These are phyloP conservation scores for Hedya salicella DNA, from an alignment of 2,888 invertebrate species.

Conservation along the genomic window DNA sequence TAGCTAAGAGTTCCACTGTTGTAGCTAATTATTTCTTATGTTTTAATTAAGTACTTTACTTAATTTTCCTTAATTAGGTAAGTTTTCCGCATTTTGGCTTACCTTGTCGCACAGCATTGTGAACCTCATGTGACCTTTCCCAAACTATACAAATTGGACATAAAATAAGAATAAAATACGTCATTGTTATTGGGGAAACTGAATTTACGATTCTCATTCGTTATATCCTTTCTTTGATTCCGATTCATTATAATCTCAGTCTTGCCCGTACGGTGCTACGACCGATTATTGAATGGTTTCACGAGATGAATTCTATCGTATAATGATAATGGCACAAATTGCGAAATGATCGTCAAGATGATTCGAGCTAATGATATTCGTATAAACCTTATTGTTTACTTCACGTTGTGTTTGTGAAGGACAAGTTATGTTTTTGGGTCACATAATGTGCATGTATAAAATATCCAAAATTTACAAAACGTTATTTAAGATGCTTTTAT, in stretches of 20 bases:
- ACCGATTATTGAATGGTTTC: not conserved
- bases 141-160: conserved; percentile 8
- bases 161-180: conserved; percentile 9
- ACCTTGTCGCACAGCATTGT: conserved; percentile 19
- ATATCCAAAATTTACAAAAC: too few species aligned
- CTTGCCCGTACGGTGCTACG: not conserved
- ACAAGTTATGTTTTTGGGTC: conserved; percentile 1
- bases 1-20: too few species aligned
- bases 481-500: too few species aligned
- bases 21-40: not conserved
- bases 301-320: conserved; percentile 9
- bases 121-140: conserved; percentile 8
- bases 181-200: conserved; percentile 13
- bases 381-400: conserved; percentile 27
- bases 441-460: not conserved
- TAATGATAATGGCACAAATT: conserved; percentile 25
- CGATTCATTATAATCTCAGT: not conserved
- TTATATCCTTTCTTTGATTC: conserved; percentile 1
- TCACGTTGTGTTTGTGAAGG: conserved; percentile 21
- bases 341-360: conserved; percentile 13
- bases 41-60: conserved; percentile 2
- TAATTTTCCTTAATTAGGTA: conserved; percentile 11
- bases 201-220: conserved; percentile 8
- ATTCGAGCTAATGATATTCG: conserved; percentile 31
- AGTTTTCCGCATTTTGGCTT: conserved; percentile 16